Evolutionary conservation across 2,113 vertebrate genomes (phyloP).

Genomic region (Albula goreensis): DNA sequence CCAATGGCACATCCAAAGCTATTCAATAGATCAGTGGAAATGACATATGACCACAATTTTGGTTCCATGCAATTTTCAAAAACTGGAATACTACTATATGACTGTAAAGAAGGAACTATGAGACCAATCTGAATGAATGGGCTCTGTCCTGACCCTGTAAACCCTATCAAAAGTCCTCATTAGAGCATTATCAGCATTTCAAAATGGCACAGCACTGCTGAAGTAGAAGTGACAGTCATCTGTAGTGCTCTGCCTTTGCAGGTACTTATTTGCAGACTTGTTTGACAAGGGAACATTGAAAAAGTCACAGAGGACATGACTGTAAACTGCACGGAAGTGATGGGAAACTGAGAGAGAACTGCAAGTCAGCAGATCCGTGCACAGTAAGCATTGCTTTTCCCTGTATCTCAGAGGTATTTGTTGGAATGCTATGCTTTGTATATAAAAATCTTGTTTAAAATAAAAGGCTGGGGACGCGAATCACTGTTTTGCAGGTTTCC

Average conservation of each 20-base stretch:
- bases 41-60: too few relatives aligned
- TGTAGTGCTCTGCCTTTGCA: slow-evolving; percentile 10
- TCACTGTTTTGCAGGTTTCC: neutral
- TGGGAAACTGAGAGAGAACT: slow-evolving; percentile 17
- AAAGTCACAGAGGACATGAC: slow-evolving; percentile 52
- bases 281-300: slow-evolving; percentile 43
- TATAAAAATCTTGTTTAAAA: neutral
- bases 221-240: slow-evolving; percentile 46
- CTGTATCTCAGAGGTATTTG: neutral
- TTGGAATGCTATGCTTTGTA: neutral
- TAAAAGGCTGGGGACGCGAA: neutral
- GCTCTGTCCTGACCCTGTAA: too few relatives aligned
- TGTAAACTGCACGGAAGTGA: slow-evolving; percentile 51
- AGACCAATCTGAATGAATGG: too few relatives aligned
- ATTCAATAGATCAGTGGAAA: too few relatives aligned
- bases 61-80: too few relatives aligned
- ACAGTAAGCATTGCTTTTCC: neutral
- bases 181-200: slow-evolving; percentile 67
- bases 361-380: neutral
- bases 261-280: slow-evolving; percentile 34
- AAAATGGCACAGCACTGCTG: slow-evolving; percentile 66
- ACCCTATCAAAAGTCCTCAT: slow-evolving; percentile 32
- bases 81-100: too few relatives aligned
- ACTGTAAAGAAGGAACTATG: too few relatives aligned
- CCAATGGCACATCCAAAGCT: too few relatives aligned